Evolutionary conservation across 1,140 invertebrate species (phyloP).

Genomic region (Diuraphis noxia): DNA sequence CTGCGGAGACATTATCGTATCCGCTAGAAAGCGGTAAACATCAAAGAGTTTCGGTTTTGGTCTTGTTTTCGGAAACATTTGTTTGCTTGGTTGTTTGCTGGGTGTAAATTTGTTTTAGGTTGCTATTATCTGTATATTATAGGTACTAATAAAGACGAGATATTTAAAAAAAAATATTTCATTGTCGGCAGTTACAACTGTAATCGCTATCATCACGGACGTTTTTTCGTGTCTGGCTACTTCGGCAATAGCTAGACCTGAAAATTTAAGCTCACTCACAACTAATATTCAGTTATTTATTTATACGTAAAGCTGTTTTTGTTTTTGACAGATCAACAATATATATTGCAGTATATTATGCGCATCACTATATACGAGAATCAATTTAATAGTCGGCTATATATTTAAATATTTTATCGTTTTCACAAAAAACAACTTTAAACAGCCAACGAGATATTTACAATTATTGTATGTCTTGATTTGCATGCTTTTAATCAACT

Average conservation of each 20-base stretch:
- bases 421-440: neutral
- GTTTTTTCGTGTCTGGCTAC: too few species aligned
- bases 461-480: neutral
- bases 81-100: neutral
- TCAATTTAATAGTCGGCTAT: too few species aligned
- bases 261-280: neutral
- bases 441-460: neutral
- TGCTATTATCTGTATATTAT: too few species aligned
- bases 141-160: neutral
- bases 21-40: neutral
- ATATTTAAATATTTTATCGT: too few species aligned
- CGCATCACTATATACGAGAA: too few species aligned
- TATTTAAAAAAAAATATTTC: too few species aligned
- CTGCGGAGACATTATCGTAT: too few species aligned
- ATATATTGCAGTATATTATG: neutral
- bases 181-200: too few species aligned
- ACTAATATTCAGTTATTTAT: neutral
- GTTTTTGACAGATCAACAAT: neutral
- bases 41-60: neutral
- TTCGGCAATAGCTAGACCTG: neutral
- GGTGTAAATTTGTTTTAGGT: too few species aligned
- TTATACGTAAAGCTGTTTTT: neutral
- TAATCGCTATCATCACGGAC: too few species aligned
- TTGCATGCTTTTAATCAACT: neutral
- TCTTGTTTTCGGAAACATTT: neutral